phyloP scores from a whole-genome alignment of 2,797 vertebrate genomes.

The Alauda arvensis region DNA sequence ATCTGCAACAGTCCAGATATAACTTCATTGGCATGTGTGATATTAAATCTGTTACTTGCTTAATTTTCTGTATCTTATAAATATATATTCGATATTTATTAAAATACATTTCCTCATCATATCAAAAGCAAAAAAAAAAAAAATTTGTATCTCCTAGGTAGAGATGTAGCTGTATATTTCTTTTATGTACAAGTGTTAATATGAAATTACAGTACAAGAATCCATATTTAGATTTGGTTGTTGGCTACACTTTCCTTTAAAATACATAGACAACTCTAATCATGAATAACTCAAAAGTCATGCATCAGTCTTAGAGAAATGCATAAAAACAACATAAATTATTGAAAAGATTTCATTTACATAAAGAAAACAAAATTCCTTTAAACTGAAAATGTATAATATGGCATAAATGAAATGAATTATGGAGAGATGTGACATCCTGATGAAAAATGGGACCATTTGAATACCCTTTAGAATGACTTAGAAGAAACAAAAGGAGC shows the following conservation, averaged over 20 bases:
- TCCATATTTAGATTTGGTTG: neutral
- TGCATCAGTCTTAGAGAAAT: neutral
- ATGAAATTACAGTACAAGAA: neutral
- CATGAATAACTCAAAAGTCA: neutral
- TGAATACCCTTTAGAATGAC: neutral
- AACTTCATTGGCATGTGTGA: rapidly evolving
- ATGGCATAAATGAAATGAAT: neutral
- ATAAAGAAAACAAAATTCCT: neutral
- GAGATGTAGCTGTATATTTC: neutral
- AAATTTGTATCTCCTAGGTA: neutral
- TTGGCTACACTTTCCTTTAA: neutral
- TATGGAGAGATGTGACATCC: neutral
- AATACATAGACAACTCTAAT: neutral
- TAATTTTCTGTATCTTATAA: neutral
- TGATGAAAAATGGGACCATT: neutral
- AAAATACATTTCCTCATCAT: neutral
- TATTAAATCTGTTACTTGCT: neutral
- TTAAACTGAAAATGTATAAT: neutral
- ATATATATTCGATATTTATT: neutral
- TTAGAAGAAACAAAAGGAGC: neutral
- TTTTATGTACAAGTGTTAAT: neutral
- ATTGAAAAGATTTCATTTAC: neutral
- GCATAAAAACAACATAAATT: neutral
- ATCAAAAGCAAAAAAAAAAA: neutral
- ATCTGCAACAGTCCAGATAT: neutral